Evolutionary conservation across 2,797 vertebrate species (phyloP).

Genomic region (Percopsis omiscomaycus): DNA sequence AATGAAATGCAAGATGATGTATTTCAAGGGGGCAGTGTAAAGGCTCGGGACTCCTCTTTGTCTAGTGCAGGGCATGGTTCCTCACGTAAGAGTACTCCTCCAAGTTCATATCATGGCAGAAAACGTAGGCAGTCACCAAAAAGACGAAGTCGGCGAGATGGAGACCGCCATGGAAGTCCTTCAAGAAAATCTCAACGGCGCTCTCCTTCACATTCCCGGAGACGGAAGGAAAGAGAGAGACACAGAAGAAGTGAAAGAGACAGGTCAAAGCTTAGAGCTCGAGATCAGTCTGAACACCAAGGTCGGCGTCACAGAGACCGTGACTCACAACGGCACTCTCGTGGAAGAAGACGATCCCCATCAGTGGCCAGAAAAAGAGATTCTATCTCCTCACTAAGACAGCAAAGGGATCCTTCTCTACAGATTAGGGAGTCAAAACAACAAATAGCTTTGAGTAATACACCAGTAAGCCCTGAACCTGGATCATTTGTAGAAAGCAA

Average conservation of each 20-base stretch:
- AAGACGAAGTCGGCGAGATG: conserved; percentile 63
- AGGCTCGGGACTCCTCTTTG: conserved; percentile 42
- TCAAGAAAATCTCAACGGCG: conserved; percentile 57
- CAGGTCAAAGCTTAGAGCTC: conserved; percentile 64
- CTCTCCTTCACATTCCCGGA: conserved; percentile 66
- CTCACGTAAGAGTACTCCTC: conserved; percentile 28
- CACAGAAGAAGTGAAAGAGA: conserved; percentile 65
- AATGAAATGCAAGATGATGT: conserved; percentile 88
- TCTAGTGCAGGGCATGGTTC: conserved; percentile 40
- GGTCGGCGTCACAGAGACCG: conserved; percentile 61
- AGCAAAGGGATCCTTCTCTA: conserved; percentile 62
- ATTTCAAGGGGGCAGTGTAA: conserved; percentile 67
- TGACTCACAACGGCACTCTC: conserved; percentile 62
- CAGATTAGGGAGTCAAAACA: conserved; percentile 67
- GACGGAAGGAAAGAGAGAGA: conserved; percentile 62
- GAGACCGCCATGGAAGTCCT: conserved; percentile 62
- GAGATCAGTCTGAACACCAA: conserved; percentile 59
- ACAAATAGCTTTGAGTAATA: conserved; percentile 35
- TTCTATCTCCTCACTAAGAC: conserved; percentile 52
- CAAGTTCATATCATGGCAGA: conserved; percentile 54
- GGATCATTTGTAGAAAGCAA: conserved; percentile 72
- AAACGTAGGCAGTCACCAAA: conserved; percentile 69
- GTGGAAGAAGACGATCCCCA: conserved; percentile 65
- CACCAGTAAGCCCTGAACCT: conserved; percentile 60
- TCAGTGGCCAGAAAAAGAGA: conserved; percentile 58